Percentiles rank a stretch among this genome's conserved stretches.
Evolutionary conservation across 2,113 vertebrate species (phyloP).

Genomic region (Macroglossus sobrinus): DNA sequence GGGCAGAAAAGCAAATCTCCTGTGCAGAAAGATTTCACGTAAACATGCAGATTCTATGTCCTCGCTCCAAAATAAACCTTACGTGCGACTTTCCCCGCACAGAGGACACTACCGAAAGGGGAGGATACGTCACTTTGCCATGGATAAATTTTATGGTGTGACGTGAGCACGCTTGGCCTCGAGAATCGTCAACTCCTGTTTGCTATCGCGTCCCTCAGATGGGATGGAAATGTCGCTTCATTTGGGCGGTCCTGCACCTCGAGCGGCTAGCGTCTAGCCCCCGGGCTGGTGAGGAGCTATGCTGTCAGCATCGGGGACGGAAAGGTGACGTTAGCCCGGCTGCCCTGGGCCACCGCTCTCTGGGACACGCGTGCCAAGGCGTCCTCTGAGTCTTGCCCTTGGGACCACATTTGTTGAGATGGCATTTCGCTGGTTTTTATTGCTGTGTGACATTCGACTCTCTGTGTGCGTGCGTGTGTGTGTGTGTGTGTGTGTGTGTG

Average conservation of each 20-base stretch:
- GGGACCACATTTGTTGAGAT: background rate
- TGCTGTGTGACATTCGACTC: background rate
- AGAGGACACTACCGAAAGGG: background rate
- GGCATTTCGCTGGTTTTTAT: background rate
- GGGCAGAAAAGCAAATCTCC: background rate
- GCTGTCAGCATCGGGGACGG: too few relatives aligned
- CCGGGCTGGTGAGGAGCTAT: background rate
- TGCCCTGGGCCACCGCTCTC: background rate
- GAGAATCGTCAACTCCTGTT: too few relatives aligned
- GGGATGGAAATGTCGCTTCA: background rate
- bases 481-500: background rate
- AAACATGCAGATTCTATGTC: background rate
- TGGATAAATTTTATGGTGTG: background rate
- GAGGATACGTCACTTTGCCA: fast-evolving
- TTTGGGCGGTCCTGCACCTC: background rate
- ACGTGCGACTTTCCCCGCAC: background rate
- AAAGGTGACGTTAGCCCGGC: background rate
- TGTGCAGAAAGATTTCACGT: background rate
- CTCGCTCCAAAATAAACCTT: background rate
- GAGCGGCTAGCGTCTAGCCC: background rate
- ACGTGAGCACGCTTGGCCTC: too few relatives aligned
- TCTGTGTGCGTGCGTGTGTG: too few relatives aligned
- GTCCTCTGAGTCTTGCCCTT: background rate
- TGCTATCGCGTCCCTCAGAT: background rate
- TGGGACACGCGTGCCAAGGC: background rate